These are phyloP conservation scores for Scomber japonicus DNA, from an alignment of 2,113 vertebrate species.

Conservation along the genomic window DNA sequence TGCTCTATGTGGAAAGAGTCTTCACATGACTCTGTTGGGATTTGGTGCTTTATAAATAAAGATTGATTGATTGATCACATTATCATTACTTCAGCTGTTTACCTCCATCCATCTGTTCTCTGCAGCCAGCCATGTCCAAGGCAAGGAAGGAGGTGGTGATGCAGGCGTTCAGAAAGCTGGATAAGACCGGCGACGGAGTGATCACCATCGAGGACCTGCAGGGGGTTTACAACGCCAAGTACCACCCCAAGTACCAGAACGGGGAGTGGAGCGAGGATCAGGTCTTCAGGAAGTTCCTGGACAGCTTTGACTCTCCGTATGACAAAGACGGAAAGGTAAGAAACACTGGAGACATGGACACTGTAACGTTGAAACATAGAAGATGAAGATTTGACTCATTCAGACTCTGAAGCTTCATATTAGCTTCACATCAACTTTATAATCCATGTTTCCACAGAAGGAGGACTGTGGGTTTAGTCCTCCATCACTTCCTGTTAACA, in stretches of 20 bases:
- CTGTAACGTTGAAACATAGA: no score
- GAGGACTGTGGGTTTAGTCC: no score
- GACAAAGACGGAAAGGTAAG: conserved; percentile 94
- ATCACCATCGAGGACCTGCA: conserved; percentile 93
- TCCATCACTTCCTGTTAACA: no score
- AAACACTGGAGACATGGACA: no score
- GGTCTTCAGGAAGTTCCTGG: conserved; percentile 92
- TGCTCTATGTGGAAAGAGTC: no score
- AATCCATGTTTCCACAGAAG: no score
- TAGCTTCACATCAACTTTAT: no score
- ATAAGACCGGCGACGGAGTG: conserved; percentile 92
- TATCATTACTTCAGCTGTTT: fast-evolving
- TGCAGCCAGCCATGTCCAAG: conserved; percentile 94
- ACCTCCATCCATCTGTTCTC: fast-evolving
- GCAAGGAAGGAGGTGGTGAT: conserved; percentile 92
- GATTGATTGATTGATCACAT: no score
- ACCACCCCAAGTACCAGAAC: conserved; percentile 95
- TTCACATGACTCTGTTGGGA: no score
- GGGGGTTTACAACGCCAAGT: conserved; percentile 88
- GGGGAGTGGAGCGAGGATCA: conserved; percentile 97
- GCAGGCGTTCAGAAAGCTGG: conserved; percentile 93
- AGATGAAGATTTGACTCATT: no score
- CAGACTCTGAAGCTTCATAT: no score
- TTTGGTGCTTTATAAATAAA: no score
- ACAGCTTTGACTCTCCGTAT: conserved; percentile 94